Percentiles rank a stretch among this genome's conserved stretches.
These are phyloP conservation scores for Beaufortia kweichowensis DNA, from an alignment of 2,113 vertebrate species.

Conservation along the genomic window DNA sequence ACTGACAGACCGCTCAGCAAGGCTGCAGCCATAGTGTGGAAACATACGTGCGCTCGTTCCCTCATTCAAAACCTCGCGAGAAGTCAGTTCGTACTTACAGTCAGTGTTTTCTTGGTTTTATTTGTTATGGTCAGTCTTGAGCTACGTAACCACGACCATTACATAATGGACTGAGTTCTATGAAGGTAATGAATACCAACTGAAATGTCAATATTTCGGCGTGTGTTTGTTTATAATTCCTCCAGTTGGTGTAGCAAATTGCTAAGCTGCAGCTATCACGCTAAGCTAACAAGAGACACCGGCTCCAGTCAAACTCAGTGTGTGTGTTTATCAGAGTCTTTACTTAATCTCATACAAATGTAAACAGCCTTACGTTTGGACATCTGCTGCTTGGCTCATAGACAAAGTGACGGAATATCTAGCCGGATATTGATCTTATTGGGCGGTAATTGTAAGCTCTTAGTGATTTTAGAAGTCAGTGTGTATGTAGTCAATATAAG, in stretches of 20 bases:
- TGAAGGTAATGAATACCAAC: constrained; percentile 17
- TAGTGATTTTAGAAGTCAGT: background rate
- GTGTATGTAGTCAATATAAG: background rate
- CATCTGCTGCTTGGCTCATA: background rate
- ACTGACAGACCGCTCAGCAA: background rate
- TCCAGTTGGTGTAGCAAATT: constrained; percentile 1
- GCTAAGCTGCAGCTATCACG: constrained; percentile 9
- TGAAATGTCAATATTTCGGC: background rate
- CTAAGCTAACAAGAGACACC: constrained; percentile 27
- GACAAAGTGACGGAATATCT: background rate
- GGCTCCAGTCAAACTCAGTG: background rate
- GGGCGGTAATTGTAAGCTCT: background rate
- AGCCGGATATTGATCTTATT: background rate
- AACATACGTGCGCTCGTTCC: background rate
- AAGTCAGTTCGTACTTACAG: background rate
- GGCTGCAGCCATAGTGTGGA: background rate
- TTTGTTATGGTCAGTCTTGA: background rate
- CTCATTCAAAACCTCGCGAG: constrained; percentile 10
- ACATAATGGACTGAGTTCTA: constrained; percentile 25
- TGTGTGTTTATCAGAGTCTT: constrained; percentile 15
- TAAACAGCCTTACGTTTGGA: background rate
- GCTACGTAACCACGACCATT: background rate
- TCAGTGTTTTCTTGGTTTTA: background rate
- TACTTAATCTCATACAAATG: constrained; percentile 19
- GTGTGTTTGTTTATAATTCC: background rate